A percentile compares a stretch with the other conserved stretches of the same genome.
These are phyloP conservation scores for Pasiphila rectangulata DNA, from an alignment of 2,888 invertebrate genomes.

Conservation along the genomic window DNA sequence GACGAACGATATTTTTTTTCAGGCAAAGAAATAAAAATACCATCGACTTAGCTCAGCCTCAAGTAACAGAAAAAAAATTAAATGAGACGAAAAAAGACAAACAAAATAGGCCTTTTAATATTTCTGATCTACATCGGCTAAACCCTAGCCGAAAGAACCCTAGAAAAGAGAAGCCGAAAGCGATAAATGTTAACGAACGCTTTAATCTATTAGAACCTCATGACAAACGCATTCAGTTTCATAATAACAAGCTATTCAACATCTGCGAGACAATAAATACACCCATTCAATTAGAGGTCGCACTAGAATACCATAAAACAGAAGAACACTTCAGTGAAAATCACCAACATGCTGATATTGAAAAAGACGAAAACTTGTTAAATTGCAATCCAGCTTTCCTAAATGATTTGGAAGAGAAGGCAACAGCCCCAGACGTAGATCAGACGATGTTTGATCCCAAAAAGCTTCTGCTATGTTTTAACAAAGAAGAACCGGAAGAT, in stretches of 20 bases:
- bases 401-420: constrained; percentile 3
- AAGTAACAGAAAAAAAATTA: constrained; percentile 16
- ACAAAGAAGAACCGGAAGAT: constrained; percentile 35
- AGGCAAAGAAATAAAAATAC: neutral
- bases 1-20: neutral
- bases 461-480: constrained; percentile 53
- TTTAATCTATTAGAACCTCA: constrained; percentile 8
- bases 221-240: constrained; percentile 7
- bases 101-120: constrained; percentile 55
- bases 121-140: constrained; percentile 53
- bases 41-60: neutral
- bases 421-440: constrained; percentile 42
- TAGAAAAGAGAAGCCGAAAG: constrained; percentile 23
- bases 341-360: neutral
- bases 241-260: constrained; percentile 7
- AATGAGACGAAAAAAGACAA: constrained; percentile 29
- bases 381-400: neutral
- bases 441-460: constrained; percentile 63
- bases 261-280: neutral
- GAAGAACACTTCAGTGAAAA: neutral
- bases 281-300: neutral
- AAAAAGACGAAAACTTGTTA: constrained; percentile 4
- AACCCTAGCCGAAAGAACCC: constrained; percentile 32
- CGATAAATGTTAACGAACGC: constrained; percentile 10
- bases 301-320: neutral